phyloP scores from a whole-genome alignment of 2,797 vertebrate species.

The Pangasius krempfi region DNA sequence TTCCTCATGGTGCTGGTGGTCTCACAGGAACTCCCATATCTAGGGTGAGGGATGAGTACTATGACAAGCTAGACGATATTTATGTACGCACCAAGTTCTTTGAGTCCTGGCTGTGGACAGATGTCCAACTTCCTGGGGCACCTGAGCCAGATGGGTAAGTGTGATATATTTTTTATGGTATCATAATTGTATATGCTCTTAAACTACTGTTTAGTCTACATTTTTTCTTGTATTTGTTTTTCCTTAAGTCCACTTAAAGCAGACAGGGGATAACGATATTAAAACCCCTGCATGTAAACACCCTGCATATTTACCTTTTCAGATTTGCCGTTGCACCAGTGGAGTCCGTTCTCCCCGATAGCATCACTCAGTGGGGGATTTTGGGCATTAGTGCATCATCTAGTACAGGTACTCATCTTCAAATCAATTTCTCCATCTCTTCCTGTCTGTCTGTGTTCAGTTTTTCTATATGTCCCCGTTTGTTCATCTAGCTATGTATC shows the following conservation, averaged over 20 bases:
- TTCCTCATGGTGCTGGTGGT: neutral
- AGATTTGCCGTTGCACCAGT: constrained; percentile 64
- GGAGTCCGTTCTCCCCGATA: constrained; percentile 69
- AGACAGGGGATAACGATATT: neutral
- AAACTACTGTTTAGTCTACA: neutral
- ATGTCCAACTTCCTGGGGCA: constrained; percentile 62
- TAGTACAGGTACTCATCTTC: constrained; percentile 68
- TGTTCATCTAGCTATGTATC: neutral
- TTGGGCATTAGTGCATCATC: constrained; percentile 76
- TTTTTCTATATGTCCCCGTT: neutral
- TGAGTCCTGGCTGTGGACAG: constrained; percentile 78
- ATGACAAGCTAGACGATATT: constrained; percentile 61
- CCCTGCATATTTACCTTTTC: constrained; percentile 18
- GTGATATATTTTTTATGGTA: neutral
- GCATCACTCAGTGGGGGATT: constrained; percentile 83
- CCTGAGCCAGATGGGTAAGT: constrained; percentile 64
- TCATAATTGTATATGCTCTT: neutral
- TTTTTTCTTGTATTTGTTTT: neutral
- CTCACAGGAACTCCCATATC: neutral
- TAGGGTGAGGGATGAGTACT: constrained; percentile 26
- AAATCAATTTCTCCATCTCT: neutral
- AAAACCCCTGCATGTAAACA: neutral
- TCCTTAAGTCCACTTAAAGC: neutral
- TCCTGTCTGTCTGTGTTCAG: neutral
- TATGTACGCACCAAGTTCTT: constrained; percentile 72